Base-by-base conservation (phyloP, 2,797 vertebrate species). In the Sebastes diploproa region DNA sequence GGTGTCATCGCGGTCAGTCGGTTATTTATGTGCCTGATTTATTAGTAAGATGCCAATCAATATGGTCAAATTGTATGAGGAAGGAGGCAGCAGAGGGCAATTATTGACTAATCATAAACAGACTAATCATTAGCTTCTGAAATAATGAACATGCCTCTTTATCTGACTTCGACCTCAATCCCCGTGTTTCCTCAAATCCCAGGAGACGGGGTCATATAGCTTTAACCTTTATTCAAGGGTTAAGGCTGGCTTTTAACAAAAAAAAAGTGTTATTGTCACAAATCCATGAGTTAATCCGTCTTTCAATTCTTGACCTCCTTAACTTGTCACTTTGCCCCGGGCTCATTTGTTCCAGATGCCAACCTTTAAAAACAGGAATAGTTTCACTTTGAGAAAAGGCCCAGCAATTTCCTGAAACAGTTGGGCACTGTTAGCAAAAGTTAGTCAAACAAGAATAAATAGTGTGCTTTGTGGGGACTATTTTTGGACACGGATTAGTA, bases 111-210 rank as follows among this genome's bases (percentile, higher is more conserved):
- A 75, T 82, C 32, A 77, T 87, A 81, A 87, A 86, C 34, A 71
- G 9, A 81, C 67, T 88, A 89, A 92, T 91, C 72, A 89, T 90
- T 90, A 91, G 69, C 81, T 72, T 59, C 38, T 76, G 58, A 77
- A 79, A 73, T 72, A 60, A 78, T 78, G 62, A 78, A 59, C 23
- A 36, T 71, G 6, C 36, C 1, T 58, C 60, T 70, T 67, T 79
- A 77, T 84, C 66, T 75, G 9, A 64, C 52, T 78, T 69, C 75
- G 72, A 85, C 81, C 77, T 69, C 18, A 65, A 20, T 77, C 3
- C 2, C 4, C 14, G 34, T 12, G 61, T 62, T 30, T 22, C 22
- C 23, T 60, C 30, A 34, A 52, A 1, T 27, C 25, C 52, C 9
- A 52, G 7, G 36, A 63, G 16, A 71, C 18, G n/a, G 11, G n/a